Evolutionary conservation across 2,113 vertebrate genomes (phyloP), one percentile per base, ranked within the genome.

Genomic region (Periophthalmodon schlosseri): DNA sequence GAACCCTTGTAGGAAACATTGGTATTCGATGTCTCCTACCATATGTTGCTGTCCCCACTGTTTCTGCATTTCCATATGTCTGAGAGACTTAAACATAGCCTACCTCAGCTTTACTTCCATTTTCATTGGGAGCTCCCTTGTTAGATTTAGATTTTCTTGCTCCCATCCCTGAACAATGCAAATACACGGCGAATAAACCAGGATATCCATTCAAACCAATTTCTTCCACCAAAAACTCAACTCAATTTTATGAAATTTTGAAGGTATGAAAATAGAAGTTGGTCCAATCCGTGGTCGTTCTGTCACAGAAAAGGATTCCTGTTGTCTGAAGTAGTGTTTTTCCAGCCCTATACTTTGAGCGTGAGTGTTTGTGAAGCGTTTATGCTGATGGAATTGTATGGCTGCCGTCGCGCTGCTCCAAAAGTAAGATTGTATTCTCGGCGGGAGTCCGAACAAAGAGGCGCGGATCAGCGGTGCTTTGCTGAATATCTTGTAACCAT

Each of bases 311-410:
- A 88, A 86, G 68, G 68, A 89, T 80, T 86, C 76, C 77, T 84
- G 83, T 82, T 75, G 84, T 88, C 76, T 89, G 88, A 79, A 87
- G 86, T 85, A 87, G 82, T 88, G 84, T 90, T 91, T 91, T 91
- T 79, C 84, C 81, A 49, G 80, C 83, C 83, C 86, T 90, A 85
- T 90, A 87, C 81, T 93, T 88, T 91, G 76, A 84, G 86, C 77
- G 85, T 87, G 89, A 93, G 91, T 92, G 91, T 90, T 89, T 90
- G 79, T 81, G 84, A 81, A 87, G 84, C 87, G 47, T 92, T 93
- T 92, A 91, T 90, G 85, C 86, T 91, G 91, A 88, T 93, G 84
- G 90, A 86, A 93, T 91, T 86, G 91, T 85, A 91, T 81, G 84
- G 85, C 80, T 82, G 85, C 84, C 74, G 84, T 83, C 76, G 61